A percentile compares a stretch with the other conserved stretches of the same genome.
Conservation (phyloP, 2,888 invertebrate genomes). For the Cephus rjabovi region DNA sequence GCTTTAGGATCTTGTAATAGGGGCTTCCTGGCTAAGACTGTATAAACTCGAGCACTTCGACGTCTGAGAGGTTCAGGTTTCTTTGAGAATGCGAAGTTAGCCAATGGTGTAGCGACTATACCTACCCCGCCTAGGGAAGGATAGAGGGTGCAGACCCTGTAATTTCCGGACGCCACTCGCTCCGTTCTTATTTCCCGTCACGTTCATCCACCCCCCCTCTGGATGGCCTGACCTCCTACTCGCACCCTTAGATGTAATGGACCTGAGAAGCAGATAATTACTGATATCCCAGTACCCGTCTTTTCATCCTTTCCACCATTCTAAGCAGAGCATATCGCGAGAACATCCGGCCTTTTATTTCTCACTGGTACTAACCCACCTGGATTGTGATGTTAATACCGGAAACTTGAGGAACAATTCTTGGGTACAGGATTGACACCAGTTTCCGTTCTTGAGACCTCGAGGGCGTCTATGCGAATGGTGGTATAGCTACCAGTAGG, state of each 20-base stretch:
- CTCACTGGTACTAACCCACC: background rate
- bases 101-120: background rate
- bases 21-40: background rate
- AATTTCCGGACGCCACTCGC: constrained; percentile 63
- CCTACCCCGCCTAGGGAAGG: background rate
- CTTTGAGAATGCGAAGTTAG: background rate
- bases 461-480: background rate
- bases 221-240: constrained; percentile 17
- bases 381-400: background rate
- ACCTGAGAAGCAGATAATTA: constrained; percentile 60
- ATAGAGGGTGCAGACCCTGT: constrained; percentile 50
- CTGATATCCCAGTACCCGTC: constrained; percentile 35
- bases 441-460: background rate
- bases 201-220: constrained; percentile 42
- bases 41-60: background rate
- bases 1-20: background rate
- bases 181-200: constrained; percentile 65
- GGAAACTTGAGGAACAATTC: background rate
- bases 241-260: constrained; percentile 49
- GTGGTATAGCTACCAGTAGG: background rate
- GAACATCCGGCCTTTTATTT: background rate
- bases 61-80: background rate
- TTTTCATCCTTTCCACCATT: background rate
- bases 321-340: background rate
- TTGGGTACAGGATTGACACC: background rate